Base-by-base conservation (phyloP, 2,888 invertebrate genomes). In the Brachypalpus laphriformis region DNA sequence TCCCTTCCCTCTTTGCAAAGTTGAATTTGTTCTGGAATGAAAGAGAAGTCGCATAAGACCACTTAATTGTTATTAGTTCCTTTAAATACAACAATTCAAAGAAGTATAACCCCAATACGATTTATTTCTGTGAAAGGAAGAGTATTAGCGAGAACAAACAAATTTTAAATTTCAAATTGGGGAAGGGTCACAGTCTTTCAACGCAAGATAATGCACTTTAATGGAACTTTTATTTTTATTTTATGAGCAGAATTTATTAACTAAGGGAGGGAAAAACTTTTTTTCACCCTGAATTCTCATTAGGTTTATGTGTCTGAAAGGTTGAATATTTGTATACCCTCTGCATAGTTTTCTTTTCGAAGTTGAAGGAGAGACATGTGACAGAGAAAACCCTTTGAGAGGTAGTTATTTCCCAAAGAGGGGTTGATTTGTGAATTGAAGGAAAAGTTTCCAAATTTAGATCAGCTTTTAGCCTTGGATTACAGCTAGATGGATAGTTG, bases 211-310 rank as follows among this genome's bases (percentile, higher is more conserved):
- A 34, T 20, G n/a, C 9, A 9, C 31, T 45, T 22, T 22, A 59
- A 59, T 71, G 57, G 47, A 71, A 59, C 28, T 49, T 57, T 71
- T 47, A 47, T 59, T 71, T 71, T 42, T 34, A 20, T 45, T 54
- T 14, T 70, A 56, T 22, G 22, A 22, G 20, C 16, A 8, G 34
- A 9, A 2, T 34, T 34, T 34, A 34, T 8, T 11, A 34, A 34
- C 34, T 34, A 11, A 34, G 28, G 25, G 25, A 3, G 18, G 40
- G 22, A 42, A 54, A 54, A 7, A 5, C 40, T 37, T 61, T 22
- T 22, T 22, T 40, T 40, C 14, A 3, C 20, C n/a, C n/a, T n/a
- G n/a, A 40, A 25, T 61, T 61, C 42, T 9, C 25, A 42, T 40
- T 59, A 59, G 40, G 22, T 40, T 45, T 63, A 63, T 63, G 61